phyloP scores from a whole-genome alignment of 2,113 vertebrate genomes.

The Meleagris gallopavo region DNA sequence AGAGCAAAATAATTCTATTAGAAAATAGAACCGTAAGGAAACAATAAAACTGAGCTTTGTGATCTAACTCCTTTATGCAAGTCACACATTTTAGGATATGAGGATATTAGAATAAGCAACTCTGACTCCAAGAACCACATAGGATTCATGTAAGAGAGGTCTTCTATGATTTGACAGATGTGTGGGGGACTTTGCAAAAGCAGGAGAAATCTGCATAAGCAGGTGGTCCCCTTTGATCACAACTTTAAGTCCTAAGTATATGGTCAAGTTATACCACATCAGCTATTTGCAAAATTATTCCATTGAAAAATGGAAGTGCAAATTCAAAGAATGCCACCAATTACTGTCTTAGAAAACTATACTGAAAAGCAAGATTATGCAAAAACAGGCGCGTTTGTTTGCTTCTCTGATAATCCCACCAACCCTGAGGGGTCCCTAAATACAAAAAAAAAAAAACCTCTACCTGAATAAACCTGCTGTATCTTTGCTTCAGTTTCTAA shows the following conservation, averaged over 20 bases:
- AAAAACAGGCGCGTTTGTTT: background rate
- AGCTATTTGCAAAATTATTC: background rate
- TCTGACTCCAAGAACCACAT: background rate
- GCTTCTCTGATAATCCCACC: background rate
- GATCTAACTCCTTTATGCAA: background rate
- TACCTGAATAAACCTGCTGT: background rate
- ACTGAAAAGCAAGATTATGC: background rate
- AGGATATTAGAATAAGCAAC: no score
- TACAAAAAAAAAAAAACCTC: background rate
- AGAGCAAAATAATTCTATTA: slow-evolving; percentile 5
- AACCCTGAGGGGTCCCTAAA: background rate
- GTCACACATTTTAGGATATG: background rate
- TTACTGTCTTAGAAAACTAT: background rate
- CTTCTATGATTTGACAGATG: background rate
- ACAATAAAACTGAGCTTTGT: background rate
- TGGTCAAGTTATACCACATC: background rate
- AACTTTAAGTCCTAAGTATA: background rate
- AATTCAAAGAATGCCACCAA: background rate
- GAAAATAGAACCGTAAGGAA: slow-evolving; percentile 15
- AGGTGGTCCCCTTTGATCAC: background rate
- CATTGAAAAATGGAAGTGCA: background rate
- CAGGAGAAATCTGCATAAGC: background rate
- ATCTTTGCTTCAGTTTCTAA: background rate
- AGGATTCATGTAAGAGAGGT: background rate
- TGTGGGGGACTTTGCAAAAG: background rate